Evolutionary conservation across 2,888 invertebrate species (phyloP).

Genomic region (Lycophotia porphyrea): DNA sequence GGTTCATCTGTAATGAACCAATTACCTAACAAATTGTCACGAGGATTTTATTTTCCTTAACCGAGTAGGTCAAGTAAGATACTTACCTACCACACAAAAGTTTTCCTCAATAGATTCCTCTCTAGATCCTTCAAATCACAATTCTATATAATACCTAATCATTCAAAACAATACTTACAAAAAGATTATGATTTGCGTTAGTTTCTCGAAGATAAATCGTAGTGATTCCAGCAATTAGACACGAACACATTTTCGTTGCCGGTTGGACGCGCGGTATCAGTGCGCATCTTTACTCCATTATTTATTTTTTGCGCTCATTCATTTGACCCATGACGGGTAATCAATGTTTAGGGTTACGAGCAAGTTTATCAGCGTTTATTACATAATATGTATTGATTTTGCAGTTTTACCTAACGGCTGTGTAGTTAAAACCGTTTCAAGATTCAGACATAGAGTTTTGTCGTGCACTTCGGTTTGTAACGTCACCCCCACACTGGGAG

Average conservation of each 20-base stretch:
- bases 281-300: not conserved
- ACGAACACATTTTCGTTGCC: not conserved
- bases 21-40: not conserved
- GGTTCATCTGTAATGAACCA: not conserved
- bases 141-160: slow-evolving; percentile 1
- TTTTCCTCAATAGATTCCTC: slow-evolving; percentile 15
- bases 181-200: not conserved
- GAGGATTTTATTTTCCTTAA: slow-evolving; percentile 1
- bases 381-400: not conserved
- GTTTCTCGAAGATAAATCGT: slow-evolving; percentile 15
- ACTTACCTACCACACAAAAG: not conserved
- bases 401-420: not conserved
- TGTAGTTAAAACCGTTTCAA: not conserved
- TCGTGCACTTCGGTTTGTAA: not conserved
- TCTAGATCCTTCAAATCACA: not conserved
- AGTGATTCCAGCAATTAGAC: slow-evolving; percentile 20
- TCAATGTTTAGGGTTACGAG: slow-evolving; percentile 17
- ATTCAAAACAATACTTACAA: not conserved
- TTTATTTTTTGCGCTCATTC: slow-evolving; percentile 1
- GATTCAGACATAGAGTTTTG: not conserved
- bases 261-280: not conserved
- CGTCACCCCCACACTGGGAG: not conserved
- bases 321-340: slow-evolving; percentile 12
- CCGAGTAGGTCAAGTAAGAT: not conserved
- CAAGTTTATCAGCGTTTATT: slow-evolving; percentile 12